Evolutionary conservation across 2,888 invertebrate species (phyloP).

Genomic region (Cheilosia impressa): DNA sequence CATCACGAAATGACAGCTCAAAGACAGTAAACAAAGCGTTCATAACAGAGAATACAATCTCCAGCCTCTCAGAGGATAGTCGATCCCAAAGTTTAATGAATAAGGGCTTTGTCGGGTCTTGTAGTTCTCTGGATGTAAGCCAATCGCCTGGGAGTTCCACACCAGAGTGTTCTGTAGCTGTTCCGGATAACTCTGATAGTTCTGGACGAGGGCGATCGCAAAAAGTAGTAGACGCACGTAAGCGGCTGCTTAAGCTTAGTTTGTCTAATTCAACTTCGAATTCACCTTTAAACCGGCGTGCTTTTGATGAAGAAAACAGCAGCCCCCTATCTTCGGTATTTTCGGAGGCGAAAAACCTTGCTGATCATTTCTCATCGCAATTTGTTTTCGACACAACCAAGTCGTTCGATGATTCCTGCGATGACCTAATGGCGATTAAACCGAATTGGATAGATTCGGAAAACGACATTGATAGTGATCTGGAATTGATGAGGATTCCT

Average conservation of each 20-base stretch:
- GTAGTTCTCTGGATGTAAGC: constrained; percentile 58
- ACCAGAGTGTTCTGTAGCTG: constrained; percentile 58
- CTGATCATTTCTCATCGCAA: constrained; percentile 71
- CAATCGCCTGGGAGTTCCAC: constrained; percentile 60
- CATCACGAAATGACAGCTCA: constrained; percentile 59
- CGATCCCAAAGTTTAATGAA: constrained; percentile 56
- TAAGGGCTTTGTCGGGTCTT: constrained; percentile 56
- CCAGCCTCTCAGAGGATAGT: constrained; percentile 55
- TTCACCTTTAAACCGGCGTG: constrained; percentile 73
- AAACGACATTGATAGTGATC: constrained; percentile 78
- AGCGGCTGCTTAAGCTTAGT: constrained; percentile 77
- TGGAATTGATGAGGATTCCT: constrained; percentile 78
- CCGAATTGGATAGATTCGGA: constrained; percentile 77
- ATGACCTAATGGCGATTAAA: constrained; percentile 76
- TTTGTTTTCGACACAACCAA: constrained; percentile 75
- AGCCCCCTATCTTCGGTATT: constrained; percentile 73
- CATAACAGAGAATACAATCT: constrained; percentile 58
- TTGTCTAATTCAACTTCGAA: constrained; percentile 77
- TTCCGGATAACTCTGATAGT: constrained; percentile 81
- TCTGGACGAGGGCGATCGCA: constrained; percentile 85
- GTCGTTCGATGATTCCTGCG: constrained; percentile 76
- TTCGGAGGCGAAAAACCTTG: constrained; percentile 72
- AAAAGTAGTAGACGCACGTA: constrained; percentile 77
- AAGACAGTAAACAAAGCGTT: constrained; percentile 62
- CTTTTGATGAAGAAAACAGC: constrained; percentile 41